phyloP scores from a whole-genome alignment of 2,797 vertebrate species.

The Myripristis murdjan region DNA sequence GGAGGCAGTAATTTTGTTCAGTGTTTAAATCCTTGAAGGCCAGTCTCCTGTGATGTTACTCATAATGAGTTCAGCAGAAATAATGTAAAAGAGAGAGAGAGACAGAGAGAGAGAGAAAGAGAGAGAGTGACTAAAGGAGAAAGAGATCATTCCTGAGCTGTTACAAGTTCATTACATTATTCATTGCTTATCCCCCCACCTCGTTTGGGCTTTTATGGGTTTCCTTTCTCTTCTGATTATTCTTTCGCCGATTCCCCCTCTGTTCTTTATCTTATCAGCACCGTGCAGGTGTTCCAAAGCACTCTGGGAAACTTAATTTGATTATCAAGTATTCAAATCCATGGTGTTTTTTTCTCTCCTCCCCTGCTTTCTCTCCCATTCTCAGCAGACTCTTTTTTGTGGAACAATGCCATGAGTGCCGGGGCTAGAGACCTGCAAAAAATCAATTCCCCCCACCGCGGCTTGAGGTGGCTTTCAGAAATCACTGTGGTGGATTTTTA shows the following conservation, averaged over 20 bases:
- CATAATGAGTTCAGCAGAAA: conserved; percentile 53
- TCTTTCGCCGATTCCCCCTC: conserved; percentile 35
- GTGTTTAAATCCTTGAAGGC: conserved; percentile 56
- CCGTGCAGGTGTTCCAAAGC: conserved; percentile 71
- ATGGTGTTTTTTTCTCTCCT: conserved; percentile 45
- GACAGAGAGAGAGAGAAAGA: conserved; percentile 31
- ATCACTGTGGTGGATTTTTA: conserved; percentile 39
- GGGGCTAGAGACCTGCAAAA: conserved; percentile 49
- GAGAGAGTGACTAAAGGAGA: conserved; percentile 25
- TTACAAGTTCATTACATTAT: conserved; percentile 75
- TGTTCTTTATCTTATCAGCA: conserved; percentile 80
- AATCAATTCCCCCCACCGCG: conserved; percentile 56
- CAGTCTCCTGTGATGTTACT: conserved; percentile 55
- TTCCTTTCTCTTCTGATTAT: conserved; percentile 64
- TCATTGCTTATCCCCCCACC: conserved; percentile 61
- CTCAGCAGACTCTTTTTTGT: conserved; percentile 53
- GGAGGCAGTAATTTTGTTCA: conserved; percentile 44
- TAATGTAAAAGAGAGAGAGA: conserved; percentile 28
- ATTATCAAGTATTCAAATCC: conserved; percentile 81
- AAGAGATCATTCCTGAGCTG: conserved; percentile 58
- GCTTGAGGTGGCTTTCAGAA: conserved; percentile 50
- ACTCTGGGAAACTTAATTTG: conserved; percentile 75
- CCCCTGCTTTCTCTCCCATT: conserved; percentile 33
- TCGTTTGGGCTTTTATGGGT: conserved; percentile 57
- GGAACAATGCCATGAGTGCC: conserved; percentile 62